Base-by-base conservation (phyloP, 2,113 vertebrate species). In the Cryptotis parvus region DNA sequence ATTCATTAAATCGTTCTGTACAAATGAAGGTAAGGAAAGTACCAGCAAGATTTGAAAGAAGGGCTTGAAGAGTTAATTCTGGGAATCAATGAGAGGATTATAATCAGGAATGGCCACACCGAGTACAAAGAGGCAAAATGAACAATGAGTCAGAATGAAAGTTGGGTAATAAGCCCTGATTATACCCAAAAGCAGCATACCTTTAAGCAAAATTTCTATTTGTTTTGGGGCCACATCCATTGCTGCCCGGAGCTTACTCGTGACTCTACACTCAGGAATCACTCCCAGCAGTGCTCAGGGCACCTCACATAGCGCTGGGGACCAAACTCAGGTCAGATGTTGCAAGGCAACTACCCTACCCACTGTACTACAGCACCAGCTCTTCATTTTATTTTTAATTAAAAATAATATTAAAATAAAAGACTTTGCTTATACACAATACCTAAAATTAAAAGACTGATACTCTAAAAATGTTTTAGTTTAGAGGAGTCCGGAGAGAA, bases 91-190 rank as follows among this genome's bases (percentile, higher is more conserved):
- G 45, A 29, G 27, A 84, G 18, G 45, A 70, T 26, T 55, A 85
- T 55, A 81, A 84, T 66, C 43, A 87, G 84, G 75, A 90, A 89
- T 65, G 41, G 20, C 10, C 1, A 77, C 27, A 79, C 52, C 45
- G 75, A 22, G 8, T 91, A 76, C 39, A 84, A 90, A 45, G 0
- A 90, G 35, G 52, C 68, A 87, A 93, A 75, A 4, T 79, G 26
- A 78, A 79, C 29, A 85, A 78, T n/a, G 35, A 83, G 84, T 82
- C 8, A 94, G 49, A 55, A 76, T 58, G 63, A 84, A 94, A 93
- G 43, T 79, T 41, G 68, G 86, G 41, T 68, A 84, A 85, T 74
- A 80, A 69, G 8, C 27, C 29, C n/a, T 77, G 79, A 75, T 78
- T 87, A 26, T 49, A 84, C 37, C 27, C 33, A 84, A 58, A 58